Evolutionary conservation across 2,113 vertebrate species (phyloP).

Genomic region (Cygnus atratus): DNA sequence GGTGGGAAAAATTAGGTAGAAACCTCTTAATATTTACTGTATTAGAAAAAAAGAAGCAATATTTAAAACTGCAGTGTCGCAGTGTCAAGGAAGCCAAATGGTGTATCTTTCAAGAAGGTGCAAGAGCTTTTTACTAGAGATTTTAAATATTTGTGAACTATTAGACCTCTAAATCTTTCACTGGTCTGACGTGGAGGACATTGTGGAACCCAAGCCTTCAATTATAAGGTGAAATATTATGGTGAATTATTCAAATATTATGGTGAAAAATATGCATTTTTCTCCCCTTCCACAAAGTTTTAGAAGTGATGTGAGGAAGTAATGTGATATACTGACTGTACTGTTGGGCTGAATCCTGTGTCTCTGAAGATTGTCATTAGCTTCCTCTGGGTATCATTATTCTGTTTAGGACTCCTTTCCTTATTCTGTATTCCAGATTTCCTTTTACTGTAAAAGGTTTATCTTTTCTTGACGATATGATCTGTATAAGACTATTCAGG

Average conservation of each 20-base stretch:
- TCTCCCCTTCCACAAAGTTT: background rate
- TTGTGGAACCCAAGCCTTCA: background rate
- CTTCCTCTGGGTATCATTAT: background rate
- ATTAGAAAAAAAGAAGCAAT: background rate
- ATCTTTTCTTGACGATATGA: background rate
- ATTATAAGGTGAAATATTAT: rapidly evolving
- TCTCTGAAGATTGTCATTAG: background rate
- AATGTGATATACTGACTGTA: background rate
- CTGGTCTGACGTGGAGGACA: background rate
- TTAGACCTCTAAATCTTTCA: background rate
- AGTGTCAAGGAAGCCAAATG: background rate
- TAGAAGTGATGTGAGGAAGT: background rate
- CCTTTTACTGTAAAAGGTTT: background rate
- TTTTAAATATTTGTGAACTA: background rate
- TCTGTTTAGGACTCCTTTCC: background rate
- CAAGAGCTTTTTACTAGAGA: background rate
- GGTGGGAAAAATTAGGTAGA: background rate
- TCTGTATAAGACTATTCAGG: background rate
- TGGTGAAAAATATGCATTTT: background rate
- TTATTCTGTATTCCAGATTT: background rate
- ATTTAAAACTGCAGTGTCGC: background rate
- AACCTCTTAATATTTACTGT: background rate
- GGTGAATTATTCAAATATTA: background rate
- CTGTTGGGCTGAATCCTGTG: background rate
- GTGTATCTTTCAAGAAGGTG: background rate